These are phyloP conservation scores for Lycia hirtaria DNA, from an alignment of 2,888 invertebrate genomes.

Conservation along the genomic window DNA sequence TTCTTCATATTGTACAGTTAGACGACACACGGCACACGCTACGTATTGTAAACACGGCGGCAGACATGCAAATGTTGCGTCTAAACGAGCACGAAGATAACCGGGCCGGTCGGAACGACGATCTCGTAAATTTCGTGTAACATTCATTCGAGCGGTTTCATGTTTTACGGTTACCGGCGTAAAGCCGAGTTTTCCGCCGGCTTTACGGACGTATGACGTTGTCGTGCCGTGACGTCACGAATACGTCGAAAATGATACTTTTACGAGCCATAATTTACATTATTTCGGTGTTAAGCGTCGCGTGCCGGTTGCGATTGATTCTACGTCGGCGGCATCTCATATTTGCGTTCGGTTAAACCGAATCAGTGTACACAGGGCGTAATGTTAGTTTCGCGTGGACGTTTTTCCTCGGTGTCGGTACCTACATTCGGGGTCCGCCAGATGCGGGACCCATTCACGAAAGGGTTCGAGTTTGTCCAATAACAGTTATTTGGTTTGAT, in stretches of 20 bases:
- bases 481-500: slow-evolving; percentile 34
- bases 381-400: slow-evolving; percentile 80
- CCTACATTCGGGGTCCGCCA: slow-evolving; percentile 26
- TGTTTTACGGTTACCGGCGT: slow-evolving; percentile 44
- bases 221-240: slow-evolving; percentile 74
- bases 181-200: slow-evolving; percentile 50
- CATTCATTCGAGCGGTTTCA: slow-evolving; percentile 46
- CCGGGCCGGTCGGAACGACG: slow-evolving; percentile 68
- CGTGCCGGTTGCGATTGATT: slow-evolving; percentile 84
- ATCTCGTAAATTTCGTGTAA: slow-evolving; percentile 58
- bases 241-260: slow-evolving; percentile 83
- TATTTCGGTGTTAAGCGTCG: slow-evolving; percentile 82
- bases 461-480: slow-evolving; percentile 32
- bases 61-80: slow-evolving; percentile 67
- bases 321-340: slow-evolving; percentile 81
- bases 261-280: slow-evolving; percentile 85
- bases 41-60: slow-evolving; percentile 19
- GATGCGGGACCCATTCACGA: slow-evolving; percentile 36
- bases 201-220: slow-evolving; percentile 48
- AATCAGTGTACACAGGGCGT: slow-evolving; percentile 80
- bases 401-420: slow-evolving; percentile 55
- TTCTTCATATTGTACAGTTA: slow-evolving; percentile 43
- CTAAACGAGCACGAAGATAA: slow-evolving; percentile 75
- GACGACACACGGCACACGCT: slow-evolving; percentile 36
- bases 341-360: slow-evolving; percentile 80